Conservation (phyloP, 2,797 vertebrate species). For the Nothura maculosa region DNA sequence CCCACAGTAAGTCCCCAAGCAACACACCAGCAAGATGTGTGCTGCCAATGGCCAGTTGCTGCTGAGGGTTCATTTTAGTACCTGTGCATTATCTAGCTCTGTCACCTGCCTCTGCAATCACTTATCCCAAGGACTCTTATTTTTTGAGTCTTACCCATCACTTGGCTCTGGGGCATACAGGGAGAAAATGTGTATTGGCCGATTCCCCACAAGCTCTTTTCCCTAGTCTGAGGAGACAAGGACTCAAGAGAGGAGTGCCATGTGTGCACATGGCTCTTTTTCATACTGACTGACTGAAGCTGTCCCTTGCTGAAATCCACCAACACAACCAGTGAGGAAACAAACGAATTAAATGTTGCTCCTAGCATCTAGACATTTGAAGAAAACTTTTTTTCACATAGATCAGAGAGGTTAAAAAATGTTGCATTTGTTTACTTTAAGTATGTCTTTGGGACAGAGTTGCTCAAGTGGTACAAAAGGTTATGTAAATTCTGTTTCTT, state of each 20-base stretch:
- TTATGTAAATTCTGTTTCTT: not conserved
- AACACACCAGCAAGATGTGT: not conserved
- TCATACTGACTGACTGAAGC: not conserved
- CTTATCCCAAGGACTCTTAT: no score
- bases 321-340: not conserved
- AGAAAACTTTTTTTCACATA: not conserved
- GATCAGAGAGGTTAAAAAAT: not conserved
- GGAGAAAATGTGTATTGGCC: not conserved
- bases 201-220: not conserved
- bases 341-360: not conserved
- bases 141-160: not conserved
- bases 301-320: not conserved
- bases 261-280: fast-evolving
- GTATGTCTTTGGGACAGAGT: not conserved
- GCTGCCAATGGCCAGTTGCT: not conserved
- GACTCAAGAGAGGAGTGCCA: not conserved
- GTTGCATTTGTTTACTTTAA: not conserved
- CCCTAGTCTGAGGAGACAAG: not conserved
- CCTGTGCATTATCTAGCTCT: not conserved
- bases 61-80: not conserved
- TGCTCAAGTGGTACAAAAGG: not conserved
- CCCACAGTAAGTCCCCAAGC: not conserved
- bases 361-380: not conserved
- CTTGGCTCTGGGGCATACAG: not conserved
- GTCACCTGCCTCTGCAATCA: not conserved